Conservation (phyloP, 2,113 vertebrate genomes). For the Atractosteus spatula region DNA sequence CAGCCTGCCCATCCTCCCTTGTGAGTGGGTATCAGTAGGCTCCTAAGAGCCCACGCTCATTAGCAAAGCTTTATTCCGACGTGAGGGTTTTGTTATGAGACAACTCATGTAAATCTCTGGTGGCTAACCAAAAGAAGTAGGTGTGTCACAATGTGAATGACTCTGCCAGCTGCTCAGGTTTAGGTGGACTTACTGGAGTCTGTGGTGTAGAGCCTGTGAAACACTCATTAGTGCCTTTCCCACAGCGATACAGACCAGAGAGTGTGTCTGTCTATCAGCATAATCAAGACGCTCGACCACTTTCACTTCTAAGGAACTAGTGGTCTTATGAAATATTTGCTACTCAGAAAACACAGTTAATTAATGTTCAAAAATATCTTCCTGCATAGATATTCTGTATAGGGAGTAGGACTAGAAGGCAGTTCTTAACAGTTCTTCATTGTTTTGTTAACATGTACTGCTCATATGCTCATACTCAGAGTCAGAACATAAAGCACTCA, state of each 20-base stretch:
- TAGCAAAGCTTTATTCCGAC: slow-evolving; percentile 75
- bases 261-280: not conserved
- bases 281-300: no score
- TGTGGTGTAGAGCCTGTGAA: slow-evolving; percentile 68
- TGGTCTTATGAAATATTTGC: no score
- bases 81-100: slow-evolving; percentile 52
- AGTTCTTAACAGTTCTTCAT: no score
- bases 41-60: slow-evolving; percentile 67
- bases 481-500: no score
- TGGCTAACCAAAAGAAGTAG: slow-evolving; percentile 51
- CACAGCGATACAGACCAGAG: slow-evolving; percentile 34
- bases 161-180: slow-evolving; percentile 61
- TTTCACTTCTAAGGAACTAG: no score
- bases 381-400: no score
- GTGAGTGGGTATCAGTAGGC: slow-evolving; percentile 73
- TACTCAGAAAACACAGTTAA: no score
- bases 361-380: no score
- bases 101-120: slow-evolving; percentile 55
- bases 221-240: slow-evolving; percentile 67
- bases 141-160: slow-evolving; percentile 63
- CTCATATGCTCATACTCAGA: no score
- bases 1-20: slow-evolving; percentile 50
- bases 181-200: slow-evolving; percentile 63
- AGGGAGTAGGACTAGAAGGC: no score
- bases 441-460: no score